Percentiles rank a stretch among this genome's conserved stretches.
phyloP scores from a whole-genome alignment of 2,113 vertebrate genomes.

The Butastur rufipennis region DNA sequence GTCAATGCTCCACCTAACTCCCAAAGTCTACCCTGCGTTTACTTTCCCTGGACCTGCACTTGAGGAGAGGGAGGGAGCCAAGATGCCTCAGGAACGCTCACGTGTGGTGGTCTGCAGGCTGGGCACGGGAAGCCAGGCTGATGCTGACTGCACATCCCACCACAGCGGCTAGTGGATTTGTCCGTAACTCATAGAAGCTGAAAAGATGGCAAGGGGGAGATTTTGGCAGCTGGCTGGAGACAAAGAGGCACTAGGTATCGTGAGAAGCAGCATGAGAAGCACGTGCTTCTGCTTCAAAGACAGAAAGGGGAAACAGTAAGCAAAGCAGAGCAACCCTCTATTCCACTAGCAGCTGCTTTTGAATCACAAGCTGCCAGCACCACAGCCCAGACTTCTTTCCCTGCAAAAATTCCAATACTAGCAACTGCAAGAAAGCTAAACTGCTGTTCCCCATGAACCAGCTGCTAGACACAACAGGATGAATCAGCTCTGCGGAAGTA shows the following conservation, averaged over 20 bases:
- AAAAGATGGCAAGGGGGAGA: neutral
- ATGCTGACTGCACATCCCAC: neutral
- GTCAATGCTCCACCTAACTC: too few relatives aligned
- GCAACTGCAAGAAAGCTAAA: neutral
- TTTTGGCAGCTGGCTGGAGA: neutral
- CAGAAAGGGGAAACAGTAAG: neutral
- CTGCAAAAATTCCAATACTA: neutral
- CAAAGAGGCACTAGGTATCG: neutral
- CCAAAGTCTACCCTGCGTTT: accelerated
- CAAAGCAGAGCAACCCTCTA: neutral
- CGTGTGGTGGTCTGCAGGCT: neutral
- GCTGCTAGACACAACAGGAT: neutral
- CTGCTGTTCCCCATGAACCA: neutral
- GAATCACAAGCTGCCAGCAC: neutral
- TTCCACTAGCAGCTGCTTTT: neutral
- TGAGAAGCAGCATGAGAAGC: neutral
- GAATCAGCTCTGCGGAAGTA: neutral
- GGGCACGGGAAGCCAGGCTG: neutral
- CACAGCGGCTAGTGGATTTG: neutral
- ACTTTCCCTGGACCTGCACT: neutral
- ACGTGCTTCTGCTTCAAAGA: neutral
- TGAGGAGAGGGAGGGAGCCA: neutral
- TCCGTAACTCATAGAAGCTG: neutral
- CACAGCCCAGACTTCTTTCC: neutral
- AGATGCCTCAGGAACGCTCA: neutral